phyloP scores from a whole-genome alignment of 1,140 invertebrate species.

The Drosophila sp. region DNA sequence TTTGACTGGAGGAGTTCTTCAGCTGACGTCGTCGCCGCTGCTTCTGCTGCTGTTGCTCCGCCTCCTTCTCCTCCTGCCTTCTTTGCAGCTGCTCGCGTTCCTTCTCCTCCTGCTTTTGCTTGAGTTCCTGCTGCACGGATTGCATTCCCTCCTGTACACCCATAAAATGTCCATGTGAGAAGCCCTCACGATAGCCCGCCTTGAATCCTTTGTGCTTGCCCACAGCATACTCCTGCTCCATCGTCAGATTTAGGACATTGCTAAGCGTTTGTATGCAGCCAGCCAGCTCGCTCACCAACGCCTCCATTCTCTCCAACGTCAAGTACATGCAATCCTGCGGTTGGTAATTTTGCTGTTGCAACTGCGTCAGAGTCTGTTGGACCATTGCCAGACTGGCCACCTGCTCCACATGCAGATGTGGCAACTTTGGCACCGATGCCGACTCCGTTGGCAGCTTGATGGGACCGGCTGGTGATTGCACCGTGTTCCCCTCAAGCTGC shows the following conservation, averaged over 20 bases:
- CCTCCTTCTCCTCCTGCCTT: background rate
- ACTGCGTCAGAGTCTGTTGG: slow-evolving; percentile 39
- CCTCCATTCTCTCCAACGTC: slow-evolving; percentile 46
- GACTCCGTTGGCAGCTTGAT: slow-evolving; percentile 43
- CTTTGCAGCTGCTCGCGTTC: background rate
- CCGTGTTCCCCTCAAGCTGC: background rate
- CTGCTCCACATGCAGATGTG: slow-evolving; percentile 56
- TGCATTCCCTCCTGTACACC: slow-evolving; percentile 58
- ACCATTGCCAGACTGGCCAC: slow-evolving; percentile 50
- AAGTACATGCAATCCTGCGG: slow-evolving; percentile 23
- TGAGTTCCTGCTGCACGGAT: background rate
- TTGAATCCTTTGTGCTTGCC: slow-evolving; percentile 61
- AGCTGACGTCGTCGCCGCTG: background rate
- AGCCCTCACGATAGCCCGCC: slow-evolving; percentile 63
- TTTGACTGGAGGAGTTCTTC: slow-evolving; percentile 1
- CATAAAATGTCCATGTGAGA: slow-evolving; percentile 65
- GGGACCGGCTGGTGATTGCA: slow-evolving; percentile 35
- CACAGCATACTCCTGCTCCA: slow-evolving; percentile 69
- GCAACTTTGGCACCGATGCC: slow-evolving; percentile 38
- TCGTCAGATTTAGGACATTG: slow-evolving; percentile 64
- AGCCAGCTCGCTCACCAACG: slow-evolving; percentile 40
- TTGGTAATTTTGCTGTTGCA: slow-evolving; percentile 22
- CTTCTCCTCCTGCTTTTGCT: background rate
- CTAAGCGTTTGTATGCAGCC: slow-evolving; percentile 49
- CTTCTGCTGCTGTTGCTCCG: background rate